Evolutionary conservation across 1,140 invertebrate genomes (phyloP), one percentile per base, ranked within the genome.

Genomic region (Penaeus vannamei): DNA sequence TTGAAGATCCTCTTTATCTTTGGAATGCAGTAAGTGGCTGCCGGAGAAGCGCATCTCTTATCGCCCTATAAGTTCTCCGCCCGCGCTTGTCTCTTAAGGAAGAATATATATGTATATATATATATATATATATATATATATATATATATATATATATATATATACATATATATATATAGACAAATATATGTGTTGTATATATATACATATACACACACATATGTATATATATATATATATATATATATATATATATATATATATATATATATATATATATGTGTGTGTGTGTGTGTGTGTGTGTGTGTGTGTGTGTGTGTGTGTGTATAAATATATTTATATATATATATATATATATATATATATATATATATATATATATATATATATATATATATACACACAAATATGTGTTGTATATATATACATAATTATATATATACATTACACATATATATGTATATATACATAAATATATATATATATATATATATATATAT

Each of bases 91-190:
- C n/a, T n/a, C n/a, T n/a, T n/a, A 72, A 53, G 69, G n/a, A 36
- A n/a, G 69, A 76, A 26, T 72, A 72, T 32, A 72, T 72, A 72
- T 72, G 23, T 72, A n/a, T 72, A 72, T 72, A 72, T 72, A 12
- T 72, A 72, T 26, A 32, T 12, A n/a, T 12, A 26, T n/a, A n/a
- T 10, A 32, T 32, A 72, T 12, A 72, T n/a, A 72, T 32, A 32
- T 53, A n/a, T 72, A 26, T 26, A n/a, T 26, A 19, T 69, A 8
- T 32, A 12, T 26, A 19, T n/a, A 32, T 69, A 32, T 19, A 85
- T n/a, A 72, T 46, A 85, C 42, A 72, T 72, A 85, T 59, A 85
- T 76, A 72, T 72, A 66, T 72, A 72, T 62, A 69, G 72, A 69
- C 42, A 85, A 53, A 46, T 72, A 85, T 59, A 72, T 72, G 53